These are phyloP conservation scores for Tyrophagus putrescentiae DNA, from an alignment of 1,140 invertebrate genomes.

Conservation along the genomic window DNA sequence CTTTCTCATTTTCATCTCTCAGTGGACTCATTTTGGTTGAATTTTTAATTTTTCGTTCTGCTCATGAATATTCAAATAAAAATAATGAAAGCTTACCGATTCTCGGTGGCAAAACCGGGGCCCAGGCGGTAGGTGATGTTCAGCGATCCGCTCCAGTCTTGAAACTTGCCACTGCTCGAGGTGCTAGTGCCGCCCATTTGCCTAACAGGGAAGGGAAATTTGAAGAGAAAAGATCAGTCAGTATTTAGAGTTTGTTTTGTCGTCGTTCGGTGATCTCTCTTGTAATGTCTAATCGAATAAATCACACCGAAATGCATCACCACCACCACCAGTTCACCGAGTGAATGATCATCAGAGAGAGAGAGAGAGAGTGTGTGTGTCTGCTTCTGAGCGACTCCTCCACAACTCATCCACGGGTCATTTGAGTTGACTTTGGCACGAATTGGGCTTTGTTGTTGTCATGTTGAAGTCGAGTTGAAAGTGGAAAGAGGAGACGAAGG, in stretches of 20 bases:
- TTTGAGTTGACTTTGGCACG: conserved; percentile 9
- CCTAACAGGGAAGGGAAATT: conserved; percentile 21
- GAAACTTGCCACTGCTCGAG: conserved; percentile 24
- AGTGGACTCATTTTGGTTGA: too few species aligned
- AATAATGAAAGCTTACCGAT: not conserved
- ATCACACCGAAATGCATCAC: not conserved
- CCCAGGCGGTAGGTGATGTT: conserved; percentile 38
- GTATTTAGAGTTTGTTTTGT: not conserved
- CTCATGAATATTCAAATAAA: not conserved
- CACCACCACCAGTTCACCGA: not conserved
- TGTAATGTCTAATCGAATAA: not conserved
- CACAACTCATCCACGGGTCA: not conserved
- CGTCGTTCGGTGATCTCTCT: not conserved
- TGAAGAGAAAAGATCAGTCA: conserved; percentile 4
- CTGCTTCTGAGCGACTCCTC: too few species aligned
- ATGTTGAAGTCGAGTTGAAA: too few species aligned
- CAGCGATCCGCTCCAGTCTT: conserved; percentile 36
- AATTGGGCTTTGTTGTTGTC: too few species aligned
- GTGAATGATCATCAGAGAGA: not conserved
- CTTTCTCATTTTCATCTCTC: too few species aligned
- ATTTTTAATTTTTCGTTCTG: too few species aligned
- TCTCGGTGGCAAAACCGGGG: conserved; percentile 31
- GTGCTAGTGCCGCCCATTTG: conserved; percentile 30
- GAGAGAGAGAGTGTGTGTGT: not conserved
- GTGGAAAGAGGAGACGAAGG: too few species aligned